These are phyloP conservation scores for Ceratina japonica DNA, from an alignment of 1,140 invertebrate species.

Conservation along the genomic window DNA sequence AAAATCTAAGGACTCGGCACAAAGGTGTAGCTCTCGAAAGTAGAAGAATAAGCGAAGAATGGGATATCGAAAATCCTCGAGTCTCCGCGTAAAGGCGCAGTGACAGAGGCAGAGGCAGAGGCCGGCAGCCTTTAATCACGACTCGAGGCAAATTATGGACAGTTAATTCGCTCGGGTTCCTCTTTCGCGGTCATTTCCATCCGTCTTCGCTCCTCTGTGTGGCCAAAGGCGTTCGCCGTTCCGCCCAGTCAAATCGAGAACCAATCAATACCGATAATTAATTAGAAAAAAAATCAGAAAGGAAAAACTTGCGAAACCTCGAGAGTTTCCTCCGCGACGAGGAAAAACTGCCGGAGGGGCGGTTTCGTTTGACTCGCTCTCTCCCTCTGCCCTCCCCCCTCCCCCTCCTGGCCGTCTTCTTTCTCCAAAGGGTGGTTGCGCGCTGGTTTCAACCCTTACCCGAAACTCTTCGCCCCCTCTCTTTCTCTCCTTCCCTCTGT, in stretches of 20 bases:
- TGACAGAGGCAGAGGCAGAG: too few relatives aligned
- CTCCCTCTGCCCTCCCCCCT: constrained; percentile 43
- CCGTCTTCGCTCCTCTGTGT: constrained; percentile 51
- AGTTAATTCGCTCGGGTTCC: constrained; percentile 61
- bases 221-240: constrained; percentile 49
- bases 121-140: constrained; percentile 56
- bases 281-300: constrained; percentile 71
- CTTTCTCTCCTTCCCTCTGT: constrained; percentile 49
- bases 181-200: constrained; percentile 59
- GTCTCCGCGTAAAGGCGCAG: constrained; percentile 41
- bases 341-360: constrained; percentile 63
- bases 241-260: constrained; percentile 64
- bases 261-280: constrained; percentile 74
- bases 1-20: neutral
- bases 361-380: constrained; percentile 57
- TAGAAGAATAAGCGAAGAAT: constrained; percentile 6
- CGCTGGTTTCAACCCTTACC: constrained; percentile 35
- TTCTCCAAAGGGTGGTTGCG: constrained; percentile 10
- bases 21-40: neutral
- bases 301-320: constrained; percentile 68
- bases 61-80: constrained; percentile 54
- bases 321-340: constrained; percentile 50
- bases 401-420: constrained; percentile 29
- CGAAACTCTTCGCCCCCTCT: constrained; percentile 44
- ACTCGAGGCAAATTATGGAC: constrained; percentile 57